Percentiles rank a stretch among this genome's conserved stretches.
phyloP scores from a whole-genome alignment of 2,113 vertebrate species.

The Cyanistes caeruleus region DNA sequence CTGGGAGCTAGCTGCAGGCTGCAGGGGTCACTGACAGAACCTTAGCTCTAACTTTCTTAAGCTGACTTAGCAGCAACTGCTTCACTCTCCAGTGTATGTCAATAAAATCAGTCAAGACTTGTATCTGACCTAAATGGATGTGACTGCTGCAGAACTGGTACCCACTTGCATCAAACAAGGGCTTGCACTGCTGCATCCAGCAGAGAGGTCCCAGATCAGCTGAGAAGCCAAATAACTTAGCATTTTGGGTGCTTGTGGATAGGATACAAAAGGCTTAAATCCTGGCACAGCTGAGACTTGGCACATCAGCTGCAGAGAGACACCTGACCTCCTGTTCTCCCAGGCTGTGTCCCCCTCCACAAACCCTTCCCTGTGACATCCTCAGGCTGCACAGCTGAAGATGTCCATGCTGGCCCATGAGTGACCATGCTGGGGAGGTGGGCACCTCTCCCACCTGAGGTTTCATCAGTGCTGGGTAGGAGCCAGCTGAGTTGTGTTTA shows the following conservation, averaged over 20 bases:
- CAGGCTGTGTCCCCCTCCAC: not conserved
- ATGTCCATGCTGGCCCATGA: not conserved
- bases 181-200: not conserved
- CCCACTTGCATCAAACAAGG: not conserved
- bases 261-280: not conserved
- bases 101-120: not conserved
- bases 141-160: not conserved
- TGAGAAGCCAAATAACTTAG: not conserved
- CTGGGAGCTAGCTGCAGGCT: not conserved
- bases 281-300: not conserved
- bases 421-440: not conserved
- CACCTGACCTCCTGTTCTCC: not conserved
- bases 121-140: not conserved
- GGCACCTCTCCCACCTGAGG: not conserved
- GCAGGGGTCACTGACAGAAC: not conserved
- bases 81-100: not conserved
- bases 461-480: not conserved
- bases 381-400: not conserved
- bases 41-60: not conserved
- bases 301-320: not conserved
- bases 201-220: not conserved
- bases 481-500: not conserved
- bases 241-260: not conserved
- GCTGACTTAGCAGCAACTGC: not conserved
- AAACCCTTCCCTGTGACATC: not conserved